phyloP scores from a whole-genome alignment of 2,888 invertebrate genomes.

The Drosophila kanekoi region DNA sequence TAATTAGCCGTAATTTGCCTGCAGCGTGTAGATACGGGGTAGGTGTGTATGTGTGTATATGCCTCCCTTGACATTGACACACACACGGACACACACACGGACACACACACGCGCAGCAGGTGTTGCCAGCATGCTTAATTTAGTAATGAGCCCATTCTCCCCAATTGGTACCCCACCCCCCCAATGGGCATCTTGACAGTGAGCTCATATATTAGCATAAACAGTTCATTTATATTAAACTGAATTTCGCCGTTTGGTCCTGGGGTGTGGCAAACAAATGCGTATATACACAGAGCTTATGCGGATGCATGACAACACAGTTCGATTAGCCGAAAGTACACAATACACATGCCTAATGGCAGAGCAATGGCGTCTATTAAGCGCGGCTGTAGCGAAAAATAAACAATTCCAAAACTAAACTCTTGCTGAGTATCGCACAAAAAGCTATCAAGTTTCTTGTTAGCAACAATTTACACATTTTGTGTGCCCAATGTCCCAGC shows the following conservation, averaged over 20 bases:
- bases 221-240: slow-evolving; percentile 76
- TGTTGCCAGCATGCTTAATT: slow-evolving; percentile 70
- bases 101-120: slow-evolving; percentile 50
- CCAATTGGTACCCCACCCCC: slow-evolving; percentile 12
- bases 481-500: slow-evolving; percentile 8
- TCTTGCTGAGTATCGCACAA: slow-evolving; percentile 32
- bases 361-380: slow-evolving; percentile 24
- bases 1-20: slow-evolving; percentile 72
- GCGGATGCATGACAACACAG: slow-evolving; percentile 43
- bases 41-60: background rate
- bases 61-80: slow-evolving; percentile 68
- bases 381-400: slow-evolving; percentile 38
- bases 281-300: slow-evolving; percentile 9
- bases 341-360: slow-evolving; percentile 35
- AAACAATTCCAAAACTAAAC: slow-evolving; percentile 45
- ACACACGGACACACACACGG: slow-evolving; percentile 11
- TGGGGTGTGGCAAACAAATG: slow-evolving; percentile 44
- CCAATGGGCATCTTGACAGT: slow-evolving; percentile 35
- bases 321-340: slow-evolving; percentile 65
- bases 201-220: slow-evolving; percentile 79
- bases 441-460: slow-evolving; percentile 74
- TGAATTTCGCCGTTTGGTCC: slow-evolving; percentile 33
- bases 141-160: slow-evolving; percentile 61
- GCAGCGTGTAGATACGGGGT: slow-evolving; percentile 24
- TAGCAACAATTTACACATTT: slow-evolving; percentile 74